Evolutionary conservation across 2,113 vertebrate genomes (phyloP).

Genomic region (Brachionichthys hirsutus): DNA sequence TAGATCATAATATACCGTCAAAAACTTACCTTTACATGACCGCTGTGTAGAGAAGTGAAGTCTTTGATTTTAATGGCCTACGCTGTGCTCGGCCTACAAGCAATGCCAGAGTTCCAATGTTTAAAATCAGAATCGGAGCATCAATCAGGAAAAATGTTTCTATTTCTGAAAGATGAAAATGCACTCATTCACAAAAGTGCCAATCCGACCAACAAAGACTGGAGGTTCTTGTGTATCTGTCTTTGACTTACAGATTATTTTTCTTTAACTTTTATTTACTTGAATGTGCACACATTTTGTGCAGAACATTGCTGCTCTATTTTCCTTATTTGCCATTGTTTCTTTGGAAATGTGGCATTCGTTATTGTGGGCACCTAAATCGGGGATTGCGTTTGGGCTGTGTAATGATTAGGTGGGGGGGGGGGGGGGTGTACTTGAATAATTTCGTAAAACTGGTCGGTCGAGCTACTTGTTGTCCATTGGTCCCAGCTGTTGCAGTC

Average conservation of each 20-base stretch:
- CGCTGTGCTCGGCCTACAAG: conserved; percentile 46
- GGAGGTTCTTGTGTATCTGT: conserved; percentile 73
- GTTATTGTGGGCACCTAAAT: conserved; percentile 73
- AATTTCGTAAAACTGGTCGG: conserved; percentile 51
- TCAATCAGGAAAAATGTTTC: conserved; percentile 54
- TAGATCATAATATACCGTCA: conserved; percentile 43
- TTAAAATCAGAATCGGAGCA: conserved; percentile 41
- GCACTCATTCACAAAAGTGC: conserved; percentile 85
- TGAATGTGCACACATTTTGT: conserved; percentile 82
- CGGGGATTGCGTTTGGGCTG: conserved; percentile 53
- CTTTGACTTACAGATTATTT: conserved; percentile 69
- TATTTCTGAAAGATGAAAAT: conserved; percentile 65
- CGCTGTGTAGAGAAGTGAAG: conserved; percentile 36
- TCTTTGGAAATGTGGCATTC: conserved; percentile 68
- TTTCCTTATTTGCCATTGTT: conserved; percentile 75
- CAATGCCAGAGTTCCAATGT: conserved; percentile 45
- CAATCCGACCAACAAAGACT: conserved; percentile 83
- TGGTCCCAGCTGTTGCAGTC: conserved; percentile 26
- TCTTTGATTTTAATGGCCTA: conserved; percentile 36
- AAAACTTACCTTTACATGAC: conserved; percentile 40
- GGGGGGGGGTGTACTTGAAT: conserved; percentile 21
- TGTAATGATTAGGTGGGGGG: conserved; percentile 25
- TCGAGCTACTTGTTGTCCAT: conserved; percentile 31
- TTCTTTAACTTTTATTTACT: conserved; percentile 74
- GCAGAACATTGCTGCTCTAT: conserved; percentile 82